Evolutionary conservation across 35 echinoderm and acorn worm species (phyloP).

Genomic region (Eucidaris tribuloides): DNA sequence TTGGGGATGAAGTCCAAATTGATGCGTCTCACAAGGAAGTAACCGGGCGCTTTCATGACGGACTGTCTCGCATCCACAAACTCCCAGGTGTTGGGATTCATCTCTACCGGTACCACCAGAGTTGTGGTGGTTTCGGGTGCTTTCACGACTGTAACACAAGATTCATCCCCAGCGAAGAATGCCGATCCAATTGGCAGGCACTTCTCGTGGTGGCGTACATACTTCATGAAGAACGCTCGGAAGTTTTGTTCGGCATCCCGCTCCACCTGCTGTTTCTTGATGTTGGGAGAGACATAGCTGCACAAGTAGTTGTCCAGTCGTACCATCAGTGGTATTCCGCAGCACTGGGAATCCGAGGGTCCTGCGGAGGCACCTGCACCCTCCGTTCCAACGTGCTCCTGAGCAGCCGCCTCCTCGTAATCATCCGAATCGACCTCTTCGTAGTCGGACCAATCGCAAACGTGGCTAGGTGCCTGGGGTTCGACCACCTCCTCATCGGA

Average conservation of each 20-base stretch:
- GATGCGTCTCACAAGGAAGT: slow-evolving; percentile 6
- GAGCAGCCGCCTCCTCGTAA: slow-evolving; percentile 18
- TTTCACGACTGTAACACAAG: slow-evolving; percentile 1
- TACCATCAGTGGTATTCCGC: neutral
- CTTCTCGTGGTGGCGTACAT: neutral
- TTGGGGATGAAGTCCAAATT: slow-evolving; percentile 35
- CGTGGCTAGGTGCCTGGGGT: neutral
- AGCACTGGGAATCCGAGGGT: neutral
- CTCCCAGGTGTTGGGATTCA: slow-evolving; percentile 42
- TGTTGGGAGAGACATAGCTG: neutral
- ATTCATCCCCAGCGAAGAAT: slow-evolving; percentile 5
- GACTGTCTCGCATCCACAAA: slow-evolving; percentile 22
- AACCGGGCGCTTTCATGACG: slow-evolving; percentile 23
- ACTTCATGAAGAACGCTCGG: slow-evolving; percentile 14
- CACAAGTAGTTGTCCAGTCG: neutral
- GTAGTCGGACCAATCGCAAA: slow-evolving; percentile 19
- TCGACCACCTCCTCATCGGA: neutral
- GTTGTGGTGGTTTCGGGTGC: neutral
- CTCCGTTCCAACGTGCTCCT: neutral
- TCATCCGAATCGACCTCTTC: slow-evolving; percentile 21
- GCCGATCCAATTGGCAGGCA: neutral
- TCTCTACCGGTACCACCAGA: slow-evolving; percentile 11
- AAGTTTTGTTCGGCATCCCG: neutral
- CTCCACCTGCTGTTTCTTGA: neutral
- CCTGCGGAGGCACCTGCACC: neutral